These are phyloP conservation scores for Nautilus pompilius DNA, from an alignment of 1,140 invertebrate species.

Conservation along the genomic window DNA sequence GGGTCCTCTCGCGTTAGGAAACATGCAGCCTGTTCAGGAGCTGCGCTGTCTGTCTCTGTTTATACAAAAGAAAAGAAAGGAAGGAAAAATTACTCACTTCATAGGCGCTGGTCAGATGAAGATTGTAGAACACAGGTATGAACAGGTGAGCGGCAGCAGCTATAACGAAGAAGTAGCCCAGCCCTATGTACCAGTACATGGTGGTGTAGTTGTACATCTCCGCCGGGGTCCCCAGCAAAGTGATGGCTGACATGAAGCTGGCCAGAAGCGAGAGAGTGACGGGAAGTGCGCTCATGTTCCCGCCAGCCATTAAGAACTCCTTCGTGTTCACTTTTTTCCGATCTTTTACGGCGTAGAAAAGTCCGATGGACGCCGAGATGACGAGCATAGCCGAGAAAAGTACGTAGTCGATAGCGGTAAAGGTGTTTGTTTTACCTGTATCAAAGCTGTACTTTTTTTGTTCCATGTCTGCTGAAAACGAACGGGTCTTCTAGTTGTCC, in stretches of 20 bases:
- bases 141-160: slow-evolving; percentile 78
- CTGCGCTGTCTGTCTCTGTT: too few relatives aligned
- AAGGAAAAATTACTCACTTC: slow-evolving; percentile 64
- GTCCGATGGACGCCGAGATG: slow-evolving; percentile 64
- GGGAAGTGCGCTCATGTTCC: slow-evolving; percentile 63
- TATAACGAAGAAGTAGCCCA: slow-evolving; percentile 64
- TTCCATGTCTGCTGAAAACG: too few relatives aligned
- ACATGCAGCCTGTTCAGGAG: too few relatives aligned
- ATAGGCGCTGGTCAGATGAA: slow-evolving; percentile 81
- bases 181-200: slow-evolving; percentile 25
- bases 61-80: background rate
- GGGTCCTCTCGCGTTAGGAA: too few relatives aligned
- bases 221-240: slow-evolving; percentile 67
- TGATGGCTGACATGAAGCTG: slow-evolving; percentile 91
- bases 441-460: slow-evolving; percentile 9
- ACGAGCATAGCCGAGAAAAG: slow-evolving; percentile 11
- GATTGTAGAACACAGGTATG: slow-evolving; percentile 81
- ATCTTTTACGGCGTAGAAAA: slow-evolving; percentile 77
- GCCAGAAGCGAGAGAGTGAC: slow-evolving; percentile 36
- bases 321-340: slow-evolving; percentile 79
- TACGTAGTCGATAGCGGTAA: slow-evolving; percentile 13
- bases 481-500: too few relatives aligned
- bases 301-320: slow-evolving; percentile 74
- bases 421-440: slow-evolving; percentile 8
- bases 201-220: slow-evolving; percentile 37